Percentiles rank a stretch among this genome's conserved stretches.
These are phyloP conservation scores for Gila orcuttii DNA, from an alignment of 2,113 vertebrate species.

Conservation along the genomic window DNA sequence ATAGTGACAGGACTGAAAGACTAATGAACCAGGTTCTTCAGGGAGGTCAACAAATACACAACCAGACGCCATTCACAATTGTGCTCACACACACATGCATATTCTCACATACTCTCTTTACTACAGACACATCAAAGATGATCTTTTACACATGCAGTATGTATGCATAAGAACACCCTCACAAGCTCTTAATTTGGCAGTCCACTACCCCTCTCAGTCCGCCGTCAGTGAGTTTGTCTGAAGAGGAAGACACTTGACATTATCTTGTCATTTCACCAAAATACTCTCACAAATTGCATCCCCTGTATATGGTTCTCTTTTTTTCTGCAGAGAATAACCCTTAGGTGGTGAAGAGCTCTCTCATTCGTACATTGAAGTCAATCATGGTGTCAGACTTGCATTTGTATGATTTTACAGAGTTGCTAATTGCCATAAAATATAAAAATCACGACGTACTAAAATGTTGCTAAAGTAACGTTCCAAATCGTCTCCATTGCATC, in stretches of 20 bases:
- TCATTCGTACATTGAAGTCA: background rate
- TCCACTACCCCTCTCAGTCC: background rate
- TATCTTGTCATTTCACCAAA: background rate
- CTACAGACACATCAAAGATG: conserved; percentile 21
- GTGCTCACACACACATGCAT: background rate
- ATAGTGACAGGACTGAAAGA: background rate
- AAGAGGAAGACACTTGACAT: conserved; percentile 46
- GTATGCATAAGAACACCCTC: background rate
- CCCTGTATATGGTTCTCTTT: background rate
- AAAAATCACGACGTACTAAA: background rate
- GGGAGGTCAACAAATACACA: conserved; percentile 32
- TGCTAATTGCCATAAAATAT: background rate
- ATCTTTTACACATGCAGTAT: background rate
- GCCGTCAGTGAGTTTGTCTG: background rate
- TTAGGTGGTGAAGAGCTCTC: conserved; percentile 5
- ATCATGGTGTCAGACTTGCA: background rate
- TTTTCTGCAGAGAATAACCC: conserved; percentile 6
- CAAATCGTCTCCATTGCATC: background rate
- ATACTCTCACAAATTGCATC: background rate
- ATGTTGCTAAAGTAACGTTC: background rate
- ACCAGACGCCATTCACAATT: background rate
- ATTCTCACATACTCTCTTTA: background rate
- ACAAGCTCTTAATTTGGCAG: conserved; percentile 18
- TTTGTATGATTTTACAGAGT: background rate
- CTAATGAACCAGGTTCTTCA: conserved; percentile 36